Evolutionary conservation across 2,113 vertebrate genomes (phyloP), one percentile per base, ranked within the genome.

Genomic region (Marmota flaviventris): DNA sequence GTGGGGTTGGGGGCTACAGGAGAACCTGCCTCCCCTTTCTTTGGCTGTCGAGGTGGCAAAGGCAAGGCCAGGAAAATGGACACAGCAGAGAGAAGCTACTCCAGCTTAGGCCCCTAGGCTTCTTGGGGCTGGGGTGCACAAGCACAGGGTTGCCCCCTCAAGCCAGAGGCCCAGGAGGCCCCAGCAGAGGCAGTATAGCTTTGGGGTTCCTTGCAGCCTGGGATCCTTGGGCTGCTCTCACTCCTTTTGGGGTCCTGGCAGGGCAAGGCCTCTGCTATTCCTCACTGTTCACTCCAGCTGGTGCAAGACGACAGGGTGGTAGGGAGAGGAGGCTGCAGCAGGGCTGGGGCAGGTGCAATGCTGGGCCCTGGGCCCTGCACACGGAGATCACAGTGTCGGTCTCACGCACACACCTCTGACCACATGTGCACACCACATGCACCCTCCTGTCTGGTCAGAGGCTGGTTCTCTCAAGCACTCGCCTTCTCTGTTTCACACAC

Each of bases 321-420:
- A 34, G 27, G 45, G 89, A 34, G 20, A 63, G 67, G 45, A 24
- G 69, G 63, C 69, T 86, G 18, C 70, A 11, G 78, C 4, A 11
- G 16, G 65, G 8, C 70, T 17, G 18, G 75, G 37, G 34, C 2
- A 14, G 32, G 81, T 0, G 4, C 8, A 2, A 18, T 5, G 0
- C 10, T 34, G 10, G 77, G 83, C 79, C 81, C 27, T 13, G 16
- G 73, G 76, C 77, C 81, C 75, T 14, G 29, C 7, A 4, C 72
- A 56, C 10, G 42, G 39, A 93, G 45, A 16, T 96, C 97, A 95
- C 97, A 97, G 94, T 96, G 96, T 96, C 0, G 85, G 96, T 94
- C 97, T 90, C 32, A 0, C 63, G n/a, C 58, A 37, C 69, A 25
- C 16, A n/a, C 51, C 48, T 39, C 63, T 48, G 89, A 20, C 34